phyloP scores from a whole-genome alignment of 2,888 invertebrate species.

The Xestia sexstrigata region DNA sequence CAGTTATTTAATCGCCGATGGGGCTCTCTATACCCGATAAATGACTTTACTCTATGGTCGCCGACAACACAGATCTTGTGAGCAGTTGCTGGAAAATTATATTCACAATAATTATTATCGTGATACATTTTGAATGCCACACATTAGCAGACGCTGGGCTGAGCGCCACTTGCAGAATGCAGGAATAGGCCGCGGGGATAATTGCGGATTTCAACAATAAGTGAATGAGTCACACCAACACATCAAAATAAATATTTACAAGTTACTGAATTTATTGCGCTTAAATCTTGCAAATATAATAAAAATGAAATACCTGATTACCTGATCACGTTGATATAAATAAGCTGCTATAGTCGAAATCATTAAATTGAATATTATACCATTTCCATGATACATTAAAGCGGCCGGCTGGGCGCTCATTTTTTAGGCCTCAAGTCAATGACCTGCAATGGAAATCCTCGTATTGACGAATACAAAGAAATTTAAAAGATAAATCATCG shows the following conservation, averaged over 20 bases:
- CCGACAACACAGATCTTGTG: neutral
- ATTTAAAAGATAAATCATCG: neutral
- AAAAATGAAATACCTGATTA: no score
- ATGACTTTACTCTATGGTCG: no score
- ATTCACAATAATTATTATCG: no score
- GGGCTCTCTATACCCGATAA: no score
- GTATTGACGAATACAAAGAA: neutral
- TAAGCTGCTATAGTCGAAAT: neutral
- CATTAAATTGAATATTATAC: neutral
- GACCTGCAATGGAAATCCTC: constrained; percentile 9
- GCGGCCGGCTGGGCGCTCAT: neutral
- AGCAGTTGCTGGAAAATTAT: neutral
- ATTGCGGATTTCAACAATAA: no score
- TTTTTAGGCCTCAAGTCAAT: constrained; percentile 25
- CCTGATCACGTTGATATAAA: neutral
- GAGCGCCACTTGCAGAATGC: neutral
- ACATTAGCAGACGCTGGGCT: neutral
- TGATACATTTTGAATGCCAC: no score
- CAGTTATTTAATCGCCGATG: no score
- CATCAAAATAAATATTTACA: no score
- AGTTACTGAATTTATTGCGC: no score
- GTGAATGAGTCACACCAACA: no score
- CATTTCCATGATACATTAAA: neutral
- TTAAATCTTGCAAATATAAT: no score
- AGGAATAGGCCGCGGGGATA: neutral